Evolutionary conservation across 1,140 invertebrate species (phyloP), one percentile per base, ranked within the genome.

Genomic region (Mylabris phalerata): DNA sequence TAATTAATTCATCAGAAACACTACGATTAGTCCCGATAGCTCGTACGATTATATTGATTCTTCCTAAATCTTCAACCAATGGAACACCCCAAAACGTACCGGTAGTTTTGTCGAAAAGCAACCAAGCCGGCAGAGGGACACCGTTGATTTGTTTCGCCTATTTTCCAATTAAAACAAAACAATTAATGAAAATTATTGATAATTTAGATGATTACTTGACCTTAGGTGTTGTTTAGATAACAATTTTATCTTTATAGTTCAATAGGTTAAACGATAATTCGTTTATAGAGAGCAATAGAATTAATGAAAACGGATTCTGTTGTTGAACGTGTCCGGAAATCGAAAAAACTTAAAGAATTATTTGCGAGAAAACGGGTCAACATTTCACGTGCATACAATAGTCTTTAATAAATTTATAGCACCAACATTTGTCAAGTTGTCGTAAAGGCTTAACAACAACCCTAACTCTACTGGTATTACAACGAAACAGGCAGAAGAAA

Each of bases 11-110:
- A 55, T 65, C 57, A 3, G 57, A 51, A 42, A 41, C 38, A 10
- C 25, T 56, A 25, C 59, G 42, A 7, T 59, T 49, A 24, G 25
- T 48, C 4, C 60, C 51, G 7, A 67, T 45, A 10, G 61, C 52
- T 48, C 60, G 64, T 6, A 73, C 55, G 9, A 55, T 59, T 45
- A 71, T 57, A 43, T 65, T 54, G 19, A 72, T 41, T 13, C 46
- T 60, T n/a, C 62, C 70, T 26, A 66, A 55, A 41, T 73, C 70
- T 24, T 67, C 64, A 6, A 40, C 24, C 11, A 70, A 51, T 6
- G 72, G 72, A n/a, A 73, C 56, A 27, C 72, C 72, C 68, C 67
- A 70, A 50, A 73, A 72, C 0, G 65, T 47, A 4, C 68, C 73
- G 25, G 55, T 58, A 19, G 61, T 61, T 55, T 70, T 69, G 52